Conservation (phyloP, 2,113 vertebrate genomes). For the Leptocoma aspasia region DNA sequence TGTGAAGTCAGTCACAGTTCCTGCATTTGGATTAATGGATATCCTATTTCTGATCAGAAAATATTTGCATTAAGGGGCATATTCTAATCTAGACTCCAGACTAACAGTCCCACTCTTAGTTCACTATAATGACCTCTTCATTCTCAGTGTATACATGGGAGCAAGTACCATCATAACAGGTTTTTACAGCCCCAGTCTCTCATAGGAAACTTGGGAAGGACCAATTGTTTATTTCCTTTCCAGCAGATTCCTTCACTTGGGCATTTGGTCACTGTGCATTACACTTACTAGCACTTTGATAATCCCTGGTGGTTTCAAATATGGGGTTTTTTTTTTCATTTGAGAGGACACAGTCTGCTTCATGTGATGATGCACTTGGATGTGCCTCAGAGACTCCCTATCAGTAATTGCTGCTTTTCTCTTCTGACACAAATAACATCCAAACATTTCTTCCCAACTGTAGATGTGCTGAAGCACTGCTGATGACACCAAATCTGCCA, state of each 20-base stretch:
- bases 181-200: not conserved
- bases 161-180: not conserved
- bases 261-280: not conserved
- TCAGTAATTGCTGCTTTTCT: not conserved
- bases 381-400: not conserved
- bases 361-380: not conserved
- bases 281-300: not conserved
- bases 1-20: not conserved
- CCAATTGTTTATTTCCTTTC: not conserved
- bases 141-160: not conserved
- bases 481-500: not conserved
- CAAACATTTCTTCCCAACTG: not conserved
- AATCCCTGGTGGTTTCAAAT: not conserved
- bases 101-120: not conserved
- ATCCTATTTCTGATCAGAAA: not conserved
- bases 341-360: not conserved
- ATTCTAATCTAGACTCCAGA: not conserved
- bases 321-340: rapidly evolving
- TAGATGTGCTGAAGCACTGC: not conserved
- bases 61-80: not conserved
- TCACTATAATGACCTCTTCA: not conserved
- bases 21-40: not conserved
- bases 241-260: not conserved
- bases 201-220: not conserved
- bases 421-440: not conserved